These are phyloP conservation scores for Lydus trimaculatus DNA, from an alignment of 2,888 invertebrate species.

Conservation along the genomic window DNA sequence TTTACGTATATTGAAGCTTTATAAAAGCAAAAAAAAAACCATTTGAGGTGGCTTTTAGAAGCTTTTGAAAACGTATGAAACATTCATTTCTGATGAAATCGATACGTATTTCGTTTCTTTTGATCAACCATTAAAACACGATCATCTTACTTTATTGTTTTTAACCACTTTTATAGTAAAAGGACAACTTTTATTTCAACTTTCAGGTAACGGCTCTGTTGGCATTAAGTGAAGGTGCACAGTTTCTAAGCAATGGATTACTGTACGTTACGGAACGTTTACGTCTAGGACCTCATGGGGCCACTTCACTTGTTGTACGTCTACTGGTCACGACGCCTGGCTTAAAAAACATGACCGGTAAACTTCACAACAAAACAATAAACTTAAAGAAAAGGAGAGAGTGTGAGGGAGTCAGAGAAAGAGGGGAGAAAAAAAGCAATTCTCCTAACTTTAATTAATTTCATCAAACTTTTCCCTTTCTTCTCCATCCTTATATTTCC, in stretches of 20 bases:
- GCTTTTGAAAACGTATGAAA: slow-evolving; percentile 14
- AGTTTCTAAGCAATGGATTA: slow-evolving; percentile 71
- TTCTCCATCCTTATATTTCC: neutral
- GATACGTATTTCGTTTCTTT: slow-evolving; percentile 11
- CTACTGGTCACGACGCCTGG: slow-evolving; percentile 71
- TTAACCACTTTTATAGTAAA: too few species aligned
- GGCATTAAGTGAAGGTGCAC: slow-evolving; percentile 71
- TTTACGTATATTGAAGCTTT: slow-evolving; percentile 13
- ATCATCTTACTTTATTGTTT: neutral
- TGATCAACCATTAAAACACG: neutral
- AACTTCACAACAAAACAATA: slow-evolving; percentile 9
- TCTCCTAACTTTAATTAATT: neutral
- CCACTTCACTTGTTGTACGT: slow-evolving; percentile 70
- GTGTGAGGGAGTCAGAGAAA: too few species aligned
- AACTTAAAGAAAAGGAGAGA: neutral
- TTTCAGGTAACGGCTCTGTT: slow-evolving; percentile 70
- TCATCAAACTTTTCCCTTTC: neutral
- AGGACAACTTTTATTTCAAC: neutral
- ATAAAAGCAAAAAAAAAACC: neutral
- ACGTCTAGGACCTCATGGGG: slow-evolving; percentile 70
- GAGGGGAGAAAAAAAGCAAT: neutral
- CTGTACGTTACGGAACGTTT: slow-evolving; percentile 71
- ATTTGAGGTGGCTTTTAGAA: slow-evolving; percentile 18
- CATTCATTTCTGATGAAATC: slow-evolving; percentile 21
- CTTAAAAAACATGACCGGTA: slow-evolving; percentile 72